These are phyloP conservation scores for Pipa parva DNA, from an alignment of 2,113 vertebrate species.

Conservation along the genomic window DNA sequence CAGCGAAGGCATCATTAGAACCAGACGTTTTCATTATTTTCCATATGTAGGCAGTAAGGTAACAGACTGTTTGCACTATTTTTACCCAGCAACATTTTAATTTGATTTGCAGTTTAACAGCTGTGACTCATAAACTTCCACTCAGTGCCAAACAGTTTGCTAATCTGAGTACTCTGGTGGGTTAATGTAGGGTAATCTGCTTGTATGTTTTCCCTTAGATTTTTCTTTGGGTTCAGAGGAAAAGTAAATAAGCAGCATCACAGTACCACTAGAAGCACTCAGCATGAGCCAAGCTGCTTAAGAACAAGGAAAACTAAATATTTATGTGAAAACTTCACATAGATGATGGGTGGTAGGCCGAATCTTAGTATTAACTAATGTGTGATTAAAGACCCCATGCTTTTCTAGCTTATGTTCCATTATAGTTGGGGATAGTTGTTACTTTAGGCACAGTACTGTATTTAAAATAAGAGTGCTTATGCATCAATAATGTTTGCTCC, in stretches of 20 bases:
- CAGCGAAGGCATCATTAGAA: conserved; percentile 35
- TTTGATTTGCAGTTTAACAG: conserved; percentile 40
- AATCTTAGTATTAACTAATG: too few species aligned
- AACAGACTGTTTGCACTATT: conserved; percentile 38
- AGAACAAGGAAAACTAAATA: too few species aligned
- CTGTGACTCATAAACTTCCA: conserved; percentile 44
- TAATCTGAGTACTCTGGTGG: conserved; percentile 45
- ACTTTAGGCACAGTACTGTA: too few species aligned
- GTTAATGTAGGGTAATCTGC: conserved; percentile 33
- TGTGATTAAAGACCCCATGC: too few species aligned
- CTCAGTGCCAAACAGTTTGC: conserved; percentile 43
- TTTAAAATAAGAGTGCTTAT: too few species aligned
- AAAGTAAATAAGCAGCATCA: conserved; percentile 7
- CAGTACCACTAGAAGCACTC: background rate
- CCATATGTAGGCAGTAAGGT: conserved; percentile 44
- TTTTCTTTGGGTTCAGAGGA: conserved; percentile 1
- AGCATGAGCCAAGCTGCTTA: background rate
- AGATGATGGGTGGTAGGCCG: too few species aligned
- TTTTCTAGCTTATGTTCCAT: too few species aligned
- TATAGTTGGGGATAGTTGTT: too few species aligned
- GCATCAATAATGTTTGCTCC: too few species aligned
- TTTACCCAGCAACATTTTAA: conserved; percentile 32
- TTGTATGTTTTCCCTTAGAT: background rate
- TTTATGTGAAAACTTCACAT: background rate
- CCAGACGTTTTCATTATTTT: conserved; percentile 39